Base-by-base conservation (phyloP, 2,888 invertebrate species). In the Melanostoma scalare region DNA sequence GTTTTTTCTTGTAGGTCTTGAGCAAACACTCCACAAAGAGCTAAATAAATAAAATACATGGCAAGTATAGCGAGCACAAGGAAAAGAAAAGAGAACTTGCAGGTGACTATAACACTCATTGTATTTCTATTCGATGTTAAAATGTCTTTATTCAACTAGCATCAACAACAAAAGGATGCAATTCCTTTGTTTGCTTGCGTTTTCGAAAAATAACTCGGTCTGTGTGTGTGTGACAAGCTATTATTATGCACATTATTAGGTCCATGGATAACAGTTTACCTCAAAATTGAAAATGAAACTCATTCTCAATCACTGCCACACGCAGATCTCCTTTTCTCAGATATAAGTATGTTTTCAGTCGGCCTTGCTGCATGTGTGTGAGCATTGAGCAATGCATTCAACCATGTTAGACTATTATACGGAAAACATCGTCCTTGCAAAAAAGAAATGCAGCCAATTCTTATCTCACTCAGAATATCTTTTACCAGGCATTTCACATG, bases 271-370 rank as follows among this genome's bases (percentile, higher is more conserved):
- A 35, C 52, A 52, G 50, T 46, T 63, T 63, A 77, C 77, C 77
- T 77, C 71, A 77, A 58, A 65, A 56, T 71, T 58, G 52, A 52
- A 72, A 78, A 71, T 46, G 60, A 72, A 67, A 53, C 67, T 72
- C 72, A 52, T 67, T 78, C 67, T 78, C 78, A 78, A 78, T 78
- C 72, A 78, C 72, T 78, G 78, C 60, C 78, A 78, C 46, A 65
- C 65, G 72, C 78, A 78, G 78, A 72, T 52, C 69, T 10, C 30
- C 30, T 60, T 71, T 52, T 60, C 38, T 31, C 10, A 20, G 20
- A 20, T 20, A 20, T 20, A 20, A 20, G 20, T 20, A 20, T 58
- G 30, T 50, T 71, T 38, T 50, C 33, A 20, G 36, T 31, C 71
- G 61, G 63, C 69, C 76, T 77, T 71, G 69, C 48, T 20, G 20